Evolutionary conservation across 2,113 vertebrate species (phyloP).

Genomic region (Cyphotilapia sp.): DNA sequence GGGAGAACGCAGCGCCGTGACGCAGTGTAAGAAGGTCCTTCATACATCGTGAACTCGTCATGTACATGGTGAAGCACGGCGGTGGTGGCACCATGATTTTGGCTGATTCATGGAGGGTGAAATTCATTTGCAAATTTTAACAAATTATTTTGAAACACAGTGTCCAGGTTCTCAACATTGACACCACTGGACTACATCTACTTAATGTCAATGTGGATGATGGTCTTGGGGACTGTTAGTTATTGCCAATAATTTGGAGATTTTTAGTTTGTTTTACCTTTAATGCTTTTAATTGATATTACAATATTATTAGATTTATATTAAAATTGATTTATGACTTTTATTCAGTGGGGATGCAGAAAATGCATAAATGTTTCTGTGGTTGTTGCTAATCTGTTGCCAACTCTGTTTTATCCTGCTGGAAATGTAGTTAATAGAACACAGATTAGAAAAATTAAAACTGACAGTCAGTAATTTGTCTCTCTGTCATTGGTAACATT

Average conservation of each 20-base stretch:
- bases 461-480: background rate
- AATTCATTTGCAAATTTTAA: background rate
- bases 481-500: background rate
- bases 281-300: rapidly evolving
- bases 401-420: rapidly evolving
- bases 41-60: rapidly evolving
- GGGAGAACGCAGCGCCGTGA: background rate
- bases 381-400: background rate
- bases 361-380: background rate
- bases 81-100: rapidly evolving
- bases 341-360: background rate
- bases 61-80: background rate
- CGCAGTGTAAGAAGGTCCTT: background rate
- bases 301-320: background rate
- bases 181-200: rapidly evolving
- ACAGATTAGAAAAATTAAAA: background rate
- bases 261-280: background rate
- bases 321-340: background rate
- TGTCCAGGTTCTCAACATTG: rapidly evolving
- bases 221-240: background rate
- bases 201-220: rapidly evolving
- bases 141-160: background rate
- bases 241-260: background rate
- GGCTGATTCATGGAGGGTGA: background rate
- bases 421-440: background rate